phyloP scores from a whole-genome alignment of 30 jellyfish, hydroid and myxozoan species.

The Chironex yamaguchii region DNA sequence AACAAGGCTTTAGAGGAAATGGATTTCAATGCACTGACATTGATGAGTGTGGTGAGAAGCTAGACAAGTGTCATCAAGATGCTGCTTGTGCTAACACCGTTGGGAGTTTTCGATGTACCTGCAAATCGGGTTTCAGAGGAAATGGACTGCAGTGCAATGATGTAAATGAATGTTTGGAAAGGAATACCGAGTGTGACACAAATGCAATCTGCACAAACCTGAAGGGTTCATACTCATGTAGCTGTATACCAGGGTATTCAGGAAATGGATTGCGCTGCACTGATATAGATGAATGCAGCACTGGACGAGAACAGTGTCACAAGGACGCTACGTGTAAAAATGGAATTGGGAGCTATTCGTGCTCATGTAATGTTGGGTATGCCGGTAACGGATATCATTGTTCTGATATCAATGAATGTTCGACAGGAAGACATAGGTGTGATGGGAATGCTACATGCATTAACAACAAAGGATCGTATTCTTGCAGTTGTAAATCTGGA shows the following conservation, averaged over 20 bases:
- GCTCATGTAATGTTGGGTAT: conserved; percentile 12
- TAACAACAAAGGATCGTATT: not conserved
- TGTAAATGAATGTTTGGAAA: not conserved
- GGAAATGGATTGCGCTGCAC: not conserved
- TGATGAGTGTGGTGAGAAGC: not conserved
- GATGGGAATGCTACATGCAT: conserved; percentile 1
- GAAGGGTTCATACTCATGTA: conserved; percentile 1
- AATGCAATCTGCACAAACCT: not conserved
- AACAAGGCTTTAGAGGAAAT: conserved; percentile 4
- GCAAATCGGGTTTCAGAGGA: conserved; percentile 2
- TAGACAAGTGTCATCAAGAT: not conserved
- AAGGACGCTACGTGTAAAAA: conserved; percentile 8
- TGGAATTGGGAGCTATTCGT: not conserved
- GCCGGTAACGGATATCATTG: conserved; percentile 14
- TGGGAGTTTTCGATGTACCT: not conserved
- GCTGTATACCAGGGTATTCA: not conserved
- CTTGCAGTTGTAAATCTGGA: conserved; percentile 12
- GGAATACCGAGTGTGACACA: not conserved
- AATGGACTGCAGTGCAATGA: conserved; percentile 13
- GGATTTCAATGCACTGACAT: not conserved
- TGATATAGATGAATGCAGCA: not conserved
- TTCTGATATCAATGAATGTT: conserved; percentile 25
- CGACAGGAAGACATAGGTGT: conserved; percentile 13
- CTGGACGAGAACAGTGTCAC: not conserved
- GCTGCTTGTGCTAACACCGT: conserved; percentile 6